These are phyloP conservation scores for Synanthedon vespiformis DNA, from an alignment of 2,888 invertebrate genomes.

Conservation along the genomic window DNA sequence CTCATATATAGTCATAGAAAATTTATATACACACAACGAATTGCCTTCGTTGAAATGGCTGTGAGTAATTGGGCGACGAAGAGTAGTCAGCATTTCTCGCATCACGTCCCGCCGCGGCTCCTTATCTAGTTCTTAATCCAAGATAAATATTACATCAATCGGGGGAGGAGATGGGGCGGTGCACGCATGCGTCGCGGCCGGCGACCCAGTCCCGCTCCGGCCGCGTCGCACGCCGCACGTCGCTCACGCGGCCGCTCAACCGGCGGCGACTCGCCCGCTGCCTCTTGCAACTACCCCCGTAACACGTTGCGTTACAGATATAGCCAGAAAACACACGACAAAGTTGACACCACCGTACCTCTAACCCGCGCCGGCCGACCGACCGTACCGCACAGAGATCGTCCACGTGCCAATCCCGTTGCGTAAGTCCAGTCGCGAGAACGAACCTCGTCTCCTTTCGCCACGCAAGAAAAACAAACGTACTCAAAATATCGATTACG, in stretches of 20 bases:
- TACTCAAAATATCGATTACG: conserved; percentile 45
- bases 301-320: conserved; percentile 6
- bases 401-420: conserved; percentile 48
- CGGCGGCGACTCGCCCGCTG: conserved; percentile 56
- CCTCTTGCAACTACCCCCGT: conserved; percentile 6
- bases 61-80: neutral
- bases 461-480: conserved; percentile 48
- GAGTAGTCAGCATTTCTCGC: neutral
- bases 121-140: conserved; percentile 65
- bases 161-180: conserved; percentile 37
- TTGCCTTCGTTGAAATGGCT: neutral
- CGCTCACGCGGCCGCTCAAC: conserved; percentile 42
- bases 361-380: conserved; percentile 8
- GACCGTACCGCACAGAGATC: conserved; percentile 8
- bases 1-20: neutral
- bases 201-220: conserved; percentile 61
- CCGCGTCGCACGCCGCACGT: conserved; percentile 57
- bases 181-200: conserved; percentile 35
- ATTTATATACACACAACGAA: neutral
- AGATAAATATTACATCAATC: conserved; percentile 70
- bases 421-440: conserved; percentile 47
- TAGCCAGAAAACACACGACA: conserved; percentile 1
- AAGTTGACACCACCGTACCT: conserved; percentile 11
- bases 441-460: conserved; percentile 55
- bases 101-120: conserved; percentile 22